These are phyloP conservation scores for Helarctos malayanus DNA, from an alignment of 2,797 vertebrate species.

Conservation along the genomic window DNA sequence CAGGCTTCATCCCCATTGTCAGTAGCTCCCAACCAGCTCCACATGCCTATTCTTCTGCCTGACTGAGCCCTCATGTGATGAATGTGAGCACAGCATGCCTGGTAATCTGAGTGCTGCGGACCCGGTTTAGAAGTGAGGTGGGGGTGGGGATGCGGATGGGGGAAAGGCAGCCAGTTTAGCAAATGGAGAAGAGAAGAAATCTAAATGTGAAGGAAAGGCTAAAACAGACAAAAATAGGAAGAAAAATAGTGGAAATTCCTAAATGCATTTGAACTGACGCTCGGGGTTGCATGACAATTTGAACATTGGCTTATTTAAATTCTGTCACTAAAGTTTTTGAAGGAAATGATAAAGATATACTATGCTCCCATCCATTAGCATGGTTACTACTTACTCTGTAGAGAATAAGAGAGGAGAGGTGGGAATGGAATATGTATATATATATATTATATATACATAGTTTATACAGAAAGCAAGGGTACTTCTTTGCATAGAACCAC, in stretches of 20 bases:
- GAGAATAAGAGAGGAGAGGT: neutral
- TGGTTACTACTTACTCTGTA: slow-evolving; percentile 16
- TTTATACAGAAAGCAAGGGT: neutral
- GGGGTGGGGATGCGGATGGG: neutral
- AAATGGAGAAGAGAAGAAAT: slow-evolving; percentile 10
- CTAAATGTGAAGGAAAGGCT: neutral
- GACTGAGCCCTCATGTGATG: slow-evolving; percentile 70
- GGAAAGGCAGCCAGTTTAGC: neutral
- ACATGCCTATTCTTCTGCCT: slow-evolving; percentile 31
- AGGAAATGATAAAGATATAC: slow-evolving; percentile 10
- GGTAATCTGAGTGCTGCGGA: slow-evolving; percentile 48
- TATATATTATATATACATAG: neutral
- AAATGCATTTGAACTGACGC: neutral
- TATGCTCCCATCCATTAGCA: neutral
- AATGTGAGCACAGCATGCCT: slow-evolving; percentile 64
- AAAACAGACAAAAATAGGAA: slow-evolving; percentile 6
- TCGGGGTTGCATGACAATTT: neutral
- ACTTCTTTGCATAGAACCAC: slow-evolving; percentile 31
- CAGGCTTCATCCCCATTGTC: neutral
- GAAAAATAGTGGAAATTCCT: neutral
- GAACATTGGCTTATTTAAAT: slow-evolving; percentile 51
- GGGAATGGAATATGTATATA: neutral
- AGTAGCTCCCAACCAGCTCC: neutral
- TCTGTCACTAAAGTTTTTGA: slow-evolving; percentile 15
- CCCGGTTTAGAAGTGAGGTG: neutral